These are phyloP conservation scores for Grapholita molesta DNA, from an alignment of 1,140 invertebrate species.

Conservation along the genomic window DNA sequence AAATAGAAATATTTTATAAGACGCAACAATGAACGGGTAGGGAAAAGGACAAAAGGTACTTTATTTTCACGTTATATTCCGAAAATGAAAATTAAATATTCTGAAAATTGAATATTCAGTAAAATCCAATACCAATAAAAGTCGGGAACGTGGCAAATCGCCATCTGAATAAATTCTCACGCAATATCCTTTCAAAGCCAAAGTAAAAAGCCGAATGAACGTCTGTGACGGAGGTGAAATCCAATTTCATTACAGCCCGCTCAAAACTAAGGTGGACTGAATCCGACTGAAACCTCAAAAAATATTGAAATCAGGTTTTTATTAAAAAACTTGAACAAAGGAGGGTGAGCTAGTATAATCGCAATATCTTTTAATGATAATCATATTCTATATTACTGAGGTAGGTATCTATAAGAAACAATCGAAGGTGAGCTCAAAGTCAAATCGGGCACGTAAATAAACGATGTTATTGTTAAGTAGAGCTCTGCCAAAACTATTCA, in stretches of 20 bases:
- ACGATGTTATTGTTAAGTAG: neutral
- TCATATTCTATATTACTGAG: neutral
- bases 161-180: slow-evolving; percentile 72
- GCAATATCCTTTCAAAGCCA: slow-evolving; percentile 68
- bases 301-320: slow-evolving; percentile 29
- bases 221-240: slow-evolving; percentile 54
- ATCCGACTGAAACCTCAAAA: slow-evolving; percentile 29
- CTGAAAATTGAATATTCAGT: slow-evolving; percentile 67
- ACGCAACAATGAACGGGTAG: too few relatives aligned
- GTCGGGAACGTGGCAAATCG: slow-evolving; percentile 40
- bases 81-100: too few relatives aligned
- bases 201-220: slow-evolving; percentile 69
- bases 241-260: slow-evolving; percentile 63
- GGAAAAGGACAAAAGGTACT: too few relatives aligned
- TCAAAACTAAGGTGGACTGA: slow-evolving; percentile 43
- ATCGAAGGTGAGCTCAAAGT: neutral
- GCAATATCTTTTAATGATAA: slow-evolving; percentile 4
- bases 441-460: neutral
- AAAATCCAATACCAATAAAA: slow-evolving; percentile 19
- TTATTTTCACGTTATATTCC: too few relatives aligned
- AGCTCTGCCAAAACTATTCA: too few relatives aligned
- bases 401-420: neutral
- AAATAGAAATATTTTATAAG: too few relatives aligned
- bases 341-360: slow-evolving; percentile 27
- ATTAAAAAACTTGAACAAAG: slow-evolving; percentile 29